phyloP scores from a whole-genome alignment of 2,888 invertebrate species.

The Ochlodes sylvanus region DNA sequence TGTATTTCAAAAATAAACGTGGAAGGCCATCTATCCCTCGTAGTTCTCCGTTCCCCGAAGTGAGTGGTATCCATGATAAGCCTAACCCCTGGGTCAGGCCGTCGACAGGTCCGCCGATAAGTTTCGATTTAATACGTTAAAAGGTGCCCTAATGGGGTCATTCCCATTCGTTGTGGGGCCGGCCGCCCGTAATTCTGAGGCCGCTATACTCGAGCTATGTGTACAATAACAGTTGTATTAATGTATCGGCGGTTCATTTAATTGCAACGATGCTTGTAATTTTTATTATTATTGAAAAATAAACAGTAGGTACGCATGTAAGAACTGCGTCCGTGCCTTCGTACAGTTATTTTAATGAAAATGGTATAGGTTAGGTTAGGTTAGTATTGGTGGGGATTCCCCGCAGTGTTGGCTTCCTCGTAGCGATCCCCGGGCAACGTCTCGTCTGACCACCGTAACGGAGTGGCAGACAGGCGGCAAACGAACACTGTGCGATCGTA shows the following conservation, averaged over 20 bases:
- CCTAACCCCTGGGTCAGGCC: conserved; percentile 50
- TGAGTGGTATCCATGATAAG: conserved; percentile 71
- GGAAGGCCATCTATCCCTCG: conserved; percentile 46
- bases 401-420: no score
- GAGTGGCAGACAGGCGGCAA: no score
- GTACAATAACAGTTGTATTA: conserved; percentile 38
- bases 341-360: neutral
- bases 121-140: conserved; percentile 82
- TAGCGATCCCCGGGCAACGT: no score
- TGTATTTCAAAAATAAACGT: conserved; percentile 51
- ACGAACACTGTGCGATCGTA: no score
- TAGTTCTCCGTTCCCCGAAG: conserved; percentile 54
- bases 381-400: no score
- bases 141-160: conserved; percentile 81
- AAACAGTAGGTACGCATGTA: neutral
- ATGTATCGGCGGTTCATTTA: conserved; percentile 35
- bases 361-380: no score
- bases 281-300: conserved; percentile 30
- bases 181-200: conserved; percentile 58
- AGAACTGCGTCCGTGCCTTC: neutral
- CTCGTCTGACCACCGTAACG: no score
- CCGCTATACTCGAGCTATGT: conserved; percentile 40
- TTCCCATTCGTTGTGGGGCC: conserved; percentile 77
- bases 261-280: conserved; percentile 31
- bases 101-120: conserved; percentile 63